Evolutionary conservation across 1,140 invertebrate genomes (phyloP).

Genomic region (Temnothorax nylanderi): DNA sequence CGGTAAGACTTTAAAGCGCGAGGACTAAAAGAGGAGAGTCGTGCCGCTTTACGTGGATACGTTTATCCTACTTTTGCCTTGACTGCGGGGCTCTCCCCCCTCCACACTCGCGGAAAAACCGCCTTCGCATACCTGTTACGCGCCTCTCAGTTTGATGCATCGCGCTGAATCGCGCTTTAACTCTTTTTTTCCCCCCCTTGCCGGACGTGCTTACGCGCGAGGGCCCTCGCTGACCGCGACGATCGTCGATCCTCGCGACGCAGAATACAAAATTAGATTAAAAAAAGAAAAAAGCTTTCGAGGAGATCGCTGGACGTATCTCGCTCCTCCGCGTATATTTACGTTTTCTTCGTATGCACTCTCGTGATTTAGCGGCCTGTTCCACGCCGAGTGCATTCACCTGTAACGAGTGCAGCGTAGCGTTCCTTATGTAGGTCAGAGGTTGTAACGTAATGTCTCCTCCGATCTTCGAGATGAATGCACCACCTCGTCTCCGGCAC

Average conservation of each 20-base stretch:
- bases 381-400: conserved; percentile 63
- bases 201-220: not conserved
- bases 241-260: not conserved
- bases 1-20: not conserved
- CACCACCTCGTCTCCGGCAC: not conserved
- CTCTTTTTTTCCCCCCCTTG: not conserved
- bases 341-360: conserved; percentile 2
- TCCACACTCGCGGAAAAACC: conserved; percentile 64
- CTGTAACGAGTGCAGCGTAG: conserved; percentile 69
- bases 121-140: conserved; percentile 71
- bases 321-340: not conserved
- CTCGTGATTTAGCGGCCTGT: conserved; percentile 21
- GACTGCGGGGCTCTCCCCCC: conserved; percentile 59
- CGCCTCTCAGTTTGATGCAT: conserved; percentile 54
- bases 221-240: not conserved
- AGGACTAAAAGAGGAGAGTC: conserved; percentile 62
- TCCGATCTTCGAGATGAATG: conserved; percentile 15
- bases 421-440: conserved; percentile 70
- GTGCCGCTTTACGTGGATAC: conserved; percentile 63
- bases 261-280: not conserved
- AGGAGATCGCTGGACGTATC: not conserved
- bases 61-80: conserved; percentile 74
- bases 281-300: not conserved
- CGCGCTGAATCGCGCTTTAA: conserved; percentile 30
- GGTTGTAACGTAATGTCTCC: conserved; percentile 61